phyloP scores from a whole-genome alignment of 2,888 invertebrate species.

The Melanostoma mellinum region DNA sequence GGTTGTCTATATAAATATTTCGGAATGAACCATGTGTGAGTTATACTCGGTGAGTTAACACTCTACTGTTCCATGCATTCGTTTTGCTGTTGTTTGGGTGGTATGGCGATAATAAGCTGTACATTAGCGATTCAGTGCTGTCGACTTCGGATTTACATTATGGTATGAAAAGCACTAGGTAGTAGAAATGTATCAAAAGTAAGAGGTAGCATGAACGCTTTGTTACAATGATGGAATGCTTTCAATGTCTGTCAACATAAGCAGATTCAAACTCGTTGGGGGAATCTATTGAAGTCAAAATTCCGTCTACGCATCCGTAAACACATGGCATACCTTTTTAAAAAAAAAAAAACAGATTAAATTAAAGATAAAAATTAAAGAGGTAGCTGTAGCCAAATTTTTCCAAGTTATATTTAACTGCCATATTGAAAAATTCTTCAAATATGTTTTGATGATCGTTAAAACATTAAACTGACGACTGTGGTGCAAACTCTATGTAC shows the following conservation, averaged over 20 bases:
- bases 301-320: slow-evolving; percentile 23
- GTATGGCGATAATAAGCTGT: too few relatives aligned
- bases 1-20: too few relatives aligned
- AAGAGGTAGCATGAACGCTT: too few relatives aligned
- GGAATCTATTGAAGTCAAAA: slow-evolving; percentile 24
- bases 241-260: slow-evolving; percentile 30
- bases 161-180: too few relatives aligned
- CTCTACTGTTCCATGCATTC: too few relatives aligned
- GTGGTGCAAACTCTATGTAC: too few relatives aligned
- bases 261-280: slow-evolving; percentile 27
- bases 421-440: slow-evolving; percentile 20
- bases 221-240: slow-evolving; percentile 35
- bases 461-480: not conserved
- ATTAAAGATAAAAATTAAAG: slow-evolving; percentile 11
- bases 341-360: not conserved
- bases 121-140: too few relatives aligned
- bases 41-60: too few relatives aligned
- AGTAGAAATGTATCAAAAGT: too few relatives aligned
- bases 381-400: not conserved
- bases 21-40: too few relatives aligned
- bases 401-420: slow-evolving; percentile 9
- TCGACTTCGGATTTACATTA: too few relatives aligned
- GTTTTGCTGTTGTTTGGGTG: too few relatives aligned
- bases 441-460: not conserved
- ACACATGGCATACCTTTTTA: slow-evolving; percentile 6